Percentiles rank a stretch among this genome's conserved stretches.
Conservation (phyloP, 2,797 vertebrate genomes). For the Lepus oiostolus region DNA sequence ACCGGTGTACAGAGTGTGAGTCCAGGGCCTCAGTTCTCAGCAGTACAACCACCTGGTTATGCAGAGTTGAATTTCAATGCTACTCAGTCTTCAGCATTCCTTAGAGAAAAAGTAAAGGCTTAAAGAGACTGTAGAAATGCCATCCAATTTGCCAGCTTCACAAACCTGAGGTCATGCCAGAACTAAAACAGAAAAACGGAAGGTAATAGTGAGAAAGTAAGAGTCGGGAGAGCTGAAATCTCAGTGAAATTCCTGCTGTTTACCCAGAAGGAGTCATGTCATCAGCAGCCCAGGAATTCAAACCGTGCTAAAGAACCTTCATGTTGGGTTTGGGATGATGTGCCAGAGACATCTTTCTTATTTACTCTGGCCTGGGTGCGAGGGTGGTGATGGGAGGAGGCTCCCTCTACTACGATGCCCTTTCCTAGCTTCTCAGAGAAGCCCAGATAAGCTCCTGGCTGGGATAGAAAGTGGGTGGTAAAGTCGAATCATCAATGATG, state of each 20-base stretch:
- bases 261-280: not conserved
- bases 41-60: not conserved
- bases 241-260: not conserved
- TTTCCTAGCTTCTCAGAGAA: not conserved
- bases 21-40: not conserved
- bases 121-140: not conserved
- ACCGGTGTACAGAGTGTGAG: not conserved
- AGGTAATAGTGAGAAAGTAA: not conserved
- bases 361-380: not conserved
- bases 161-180: not conserved
- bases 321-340: not conserved
- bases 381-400: no score
- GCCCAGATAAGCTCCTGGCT: not conserved
- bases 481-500: not conserved
- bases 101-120: slow-evolving; percentile 11
- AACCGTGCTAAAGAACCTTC: not conserved
- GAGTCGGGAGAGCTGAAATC: not conserved
- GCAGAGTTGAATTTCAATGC: not conserved
- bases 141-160: not conserved
- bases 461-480: not conserved
- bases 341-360: not conserved
- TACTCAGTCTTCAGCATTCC: not conserved
- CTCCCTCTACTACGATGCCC: not conserved
- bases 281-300: not conserved
- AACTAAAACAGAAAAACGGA: slow-evolving; percentile 44